phyloP scores from a whole-genome alignment of 1,140 invertebrate genomes.

The Nasonia giraulti region DNA sequence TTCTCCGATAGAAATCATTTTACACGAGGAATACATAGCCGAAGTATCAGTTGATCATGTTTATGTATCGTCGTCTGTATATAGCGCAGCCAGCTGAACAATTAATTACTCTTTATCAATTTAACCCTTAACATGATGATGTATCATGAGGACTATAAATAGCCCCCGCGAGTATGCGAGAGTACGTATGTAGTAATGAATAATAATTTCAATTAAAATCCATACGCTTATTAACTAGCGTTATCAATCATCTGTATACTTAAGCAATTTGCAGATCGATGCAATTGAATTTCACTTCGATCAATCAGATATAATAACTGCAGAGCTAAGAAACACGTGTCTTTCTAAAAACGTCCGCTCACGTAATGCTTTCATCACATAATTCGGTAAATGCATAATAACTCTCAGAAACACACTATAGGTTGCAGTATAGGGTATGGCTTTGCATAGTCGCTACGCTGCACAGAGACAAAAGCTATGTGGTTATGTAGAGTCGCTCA shows the following conservation, averaged over 20 bases:
- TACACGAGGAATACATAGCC: neutral
- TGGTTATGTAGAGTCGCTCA: too few species aligned
- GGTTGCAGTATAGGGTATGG: neutral
- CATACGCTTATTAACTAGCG: neutral
- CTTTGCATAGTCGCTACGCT: neutral
- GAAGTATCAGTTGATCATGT: neutral
- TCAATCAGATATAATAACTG: neutral
- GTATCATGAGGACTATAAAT: neutral
- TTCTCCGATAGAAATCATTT: neutral
- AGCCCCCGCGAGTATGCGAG: neutral
- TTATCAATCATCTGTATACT: neutral
- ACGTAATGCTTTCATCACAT: neutral
- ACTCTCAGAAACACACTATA: neutral
- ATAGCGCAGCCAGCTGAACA: neutral
- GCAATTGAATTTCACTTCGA: conserved; percentile 4
- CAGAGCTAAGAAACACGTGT: neutral
- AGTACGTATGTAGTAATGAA: neutral
- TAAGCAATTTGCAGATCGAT: neutral
- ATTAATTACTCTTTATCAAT: conserved; percentile 5
- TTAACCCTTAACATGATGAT: neutral
- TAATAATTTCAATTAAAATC: conserved; percentile 6
- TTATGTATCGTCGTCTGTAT: neutral
- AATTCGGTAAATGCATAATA: neutral
- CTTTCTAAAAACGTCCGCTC: neutral
- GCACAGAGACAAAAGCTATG: neutral